These are phyloP conservation scores for Cariama cristata DNA, from an alignment of 2,113 vertebrate species.

Conservation along the genomic window DNA sequence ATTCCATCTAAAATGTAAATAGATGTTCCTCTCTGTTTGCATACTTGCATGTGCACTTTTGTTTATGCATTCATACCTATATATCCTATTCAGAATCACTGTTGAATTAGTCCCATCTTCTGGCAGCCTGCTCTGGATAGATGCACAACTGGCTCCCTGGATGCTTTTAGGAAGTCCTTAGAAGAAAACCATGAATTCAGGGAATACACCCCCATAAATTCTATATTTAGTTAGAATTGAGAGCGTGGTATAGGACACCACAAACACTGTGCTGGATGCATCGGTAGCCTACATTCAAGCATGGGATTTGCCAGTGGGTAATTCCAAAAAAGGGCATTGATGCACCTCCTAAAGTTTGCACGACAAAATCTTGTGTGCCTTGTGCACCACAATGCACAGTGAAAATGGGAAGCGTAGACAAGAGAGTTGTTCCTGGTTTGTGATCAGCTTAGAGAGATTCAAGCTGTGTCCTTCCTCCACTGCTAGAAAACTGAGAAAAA, in stretches of 20 bases:
- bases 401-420: background rate
- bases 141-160: accelerated
- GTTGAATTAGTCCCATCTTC: background rate
- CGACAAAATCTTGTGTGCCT: background rate
- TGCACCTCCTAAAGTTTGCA: background rate
- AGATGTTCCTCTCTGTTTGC: background rate
- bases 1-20: background rate
- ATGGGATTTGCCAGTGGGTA: background rate
- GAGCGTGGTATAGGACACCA: background rate
- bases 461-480: background rate
- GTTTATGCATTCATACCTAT: background rate
- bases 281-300: background rate
- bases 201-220: background rate
- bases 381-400: accelerated
- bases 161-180: background rate
- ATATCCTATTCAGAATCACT: background rate
- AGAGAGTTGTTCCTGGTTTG: background rate
- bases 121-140: background rate
- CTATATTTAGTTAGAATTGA: background rate
- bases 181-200: background rate
- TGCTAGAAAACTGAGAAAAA: background rate
- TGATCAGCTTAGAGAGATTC: background rate
- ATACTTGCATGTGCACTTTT: accelerated
- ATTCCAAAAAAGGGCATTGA: background rate
- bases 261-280: background rate